Evolutionary conservation across 2,113 vertebrate genomes (phyloP), one percentile per base, ranked within the genome.

Genomic region (Indicator maculatus): DNA sequence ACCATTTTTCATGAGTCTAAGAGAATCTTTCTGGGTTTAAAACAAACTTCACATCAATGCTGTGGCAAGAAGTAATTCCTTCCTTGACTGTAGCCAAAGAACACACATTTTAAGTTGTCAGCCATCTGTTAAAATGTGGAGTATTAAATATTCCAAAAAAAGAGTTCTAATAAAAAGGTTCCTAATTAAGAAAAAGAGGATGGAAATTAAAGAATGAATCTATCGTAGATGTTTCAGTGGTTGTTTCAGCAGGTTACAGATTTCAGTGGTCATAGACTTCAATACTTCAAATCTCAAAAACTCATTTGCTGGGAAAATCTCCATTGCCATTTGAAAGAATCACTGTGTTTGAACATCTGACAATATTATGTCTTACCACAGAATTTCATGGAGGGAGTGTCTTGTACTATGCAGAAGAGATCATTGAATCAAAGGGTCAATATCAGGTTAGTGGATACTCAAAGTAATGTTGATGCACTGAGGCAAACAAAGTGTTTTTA

Each of bases 1-100:
- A 55, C 23, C 7, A 56, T 23, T 97, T 93, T 86, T 95, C 53
- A 84, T 24, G 73, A 73, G 70, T 41, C 74, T 92, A 76, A 82
- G 36, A 85, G 41, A 71, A 50, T 88, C 41, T 67, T 86, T 86
- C 58, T 77, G 58, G 47, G 60, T 94, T 89, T 76, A 95, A 91
- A 94, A 64, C 47, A 92, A 93, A 94, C 16, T 63, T 90, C 71
- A 2, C 50, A 69, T 14, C 56, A 53, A n/a, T 17, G 44, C 58
- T 41, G 67, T n/a, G 31, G 52, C 30, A 93, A 87, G 24, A 70
- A 90, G 88, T 64, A 86, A 80, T 86, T 88, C 19, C 30, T 26
- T 15, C 38, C 13, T 76, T 81, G 67, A 60, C 16, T 26, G 14
- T 45, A 85, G 60, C 26, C 36, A 50, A 64, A 23, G n/a, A 82